Percentiles rank a stretch among this genome's conserved stretches.
These are phyloP conservation scores for Myotis myotis DNA, from an alignment of 2,797 vertebrate species.

Conservation along the genomic window DNA sequence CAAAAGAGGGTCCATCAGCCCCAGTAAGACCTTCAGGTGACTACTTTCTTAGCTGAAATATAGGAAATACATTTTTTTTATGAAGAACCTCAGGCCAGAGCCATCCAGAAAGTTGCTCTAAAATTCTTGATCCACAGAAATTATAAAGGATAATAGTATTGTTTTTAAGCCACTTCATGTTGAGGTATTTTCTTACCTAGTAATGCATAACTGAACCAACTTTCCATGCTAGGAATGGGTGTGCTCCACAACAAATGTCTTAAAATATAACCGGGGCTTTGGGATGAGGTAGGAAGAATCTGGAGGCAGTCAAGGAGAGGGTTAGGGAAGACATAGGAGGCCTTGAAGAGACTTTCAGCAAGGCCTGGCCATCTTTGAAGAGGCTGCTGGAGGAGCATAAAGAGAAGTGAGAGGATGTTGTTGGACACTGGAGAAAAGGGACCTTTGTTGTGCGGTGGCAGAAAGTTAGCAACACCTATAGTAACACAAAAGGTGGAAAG, in stretches of 20 bases:
- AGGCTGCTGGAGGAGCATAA: background rate
- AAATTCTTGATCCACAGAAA: background rate
- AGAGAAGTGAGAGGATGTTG: background rate
- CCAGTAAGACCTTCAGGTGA: background rate
- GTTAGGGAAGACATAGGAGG: background rate
- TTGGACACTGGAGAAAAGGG: background rate
- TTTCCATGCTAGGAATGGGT: background rate
- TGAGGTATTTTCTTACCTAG: background rate
- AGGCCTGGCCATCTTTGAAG: background rate
- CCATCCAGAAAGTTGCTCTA: background rate
- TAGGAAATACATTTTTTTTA: background rate
- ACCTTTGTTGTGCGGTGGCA: background rate
- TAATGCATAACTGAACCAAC: background rate
- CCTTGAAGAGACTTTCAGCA: background rate
- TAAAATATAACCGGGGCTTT: background rate
- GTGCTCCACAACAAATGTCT: background rate
- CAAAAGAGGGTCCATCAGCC: background rate
- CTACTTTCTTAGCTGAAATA: background rate
- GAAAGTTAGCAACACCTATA: background rate
- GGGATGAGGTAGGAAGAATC: background rate
- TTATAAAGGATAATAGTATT: background rate
- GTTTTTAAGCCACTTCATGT: background rate
- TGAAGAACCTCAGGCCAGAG: background rate
- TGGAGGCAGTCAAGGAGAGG: background rate
- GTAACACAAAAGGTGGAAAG: background rate